These are phyloP conservation scores for Poicephalus meyeri DNA, from an alignment of 2,113 vertebrate genomes.

Conservation along the genomic window DNA sequence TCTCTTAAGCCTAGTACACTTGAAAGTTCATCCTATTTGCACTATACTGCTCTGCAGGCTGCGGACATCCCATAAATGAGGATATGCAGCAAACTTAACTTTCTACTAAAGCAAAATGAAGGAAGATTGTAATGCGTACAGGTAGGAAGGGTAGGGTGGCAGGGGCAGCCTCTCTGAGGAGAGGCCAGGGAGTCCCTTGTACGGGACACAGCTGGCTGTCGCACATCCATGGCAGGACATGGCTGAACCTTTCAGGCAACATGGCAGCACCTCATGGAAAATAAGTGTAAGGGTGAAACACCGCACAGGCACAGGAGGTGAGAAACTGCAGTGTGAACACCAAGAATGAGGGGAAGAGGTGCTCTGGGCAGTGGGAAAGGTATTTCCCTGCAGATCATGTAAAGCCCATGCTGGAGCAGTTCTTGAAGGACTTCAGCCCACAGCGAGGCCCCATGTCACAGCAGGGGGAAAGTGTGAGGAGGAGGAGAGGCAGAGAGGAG, in stretches of 20 bases:
- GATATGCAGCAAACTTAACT: not conserved
- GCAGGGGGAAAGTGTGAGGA: not conserved
- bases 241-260: not conserved
- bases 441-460: not conserved
- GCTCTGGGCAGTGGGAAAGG: not conserved
- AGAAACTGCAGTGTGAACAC: not conserved
- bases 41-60: not conserved
- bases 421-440: not conserved
- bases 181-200: no score
- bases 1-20: not conserved
- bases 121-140: not conserved
- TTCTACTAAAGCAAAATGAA: not conserved
- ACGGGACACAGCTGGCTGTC: not conserved
- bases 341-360: not conserved
- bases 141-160: not conserved
- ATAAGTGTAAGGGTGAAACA: not conserved
- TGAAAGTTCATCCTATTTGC: not conserved
- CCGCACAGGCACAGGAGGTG: not conserved
- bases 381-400: not conserved
- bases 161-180: not conserved
- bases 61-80: not conserved
- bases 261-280: rapidly evolving
- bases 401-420: not conserved
- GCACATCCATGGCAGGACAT: not conserved
- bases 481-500: not conserved